These are phyloP conservation scores for Sebastes kiyomatsui DNA, from an alignment of 2,797 vertebrate genomes.

Conservation along the genomic window DNA sequence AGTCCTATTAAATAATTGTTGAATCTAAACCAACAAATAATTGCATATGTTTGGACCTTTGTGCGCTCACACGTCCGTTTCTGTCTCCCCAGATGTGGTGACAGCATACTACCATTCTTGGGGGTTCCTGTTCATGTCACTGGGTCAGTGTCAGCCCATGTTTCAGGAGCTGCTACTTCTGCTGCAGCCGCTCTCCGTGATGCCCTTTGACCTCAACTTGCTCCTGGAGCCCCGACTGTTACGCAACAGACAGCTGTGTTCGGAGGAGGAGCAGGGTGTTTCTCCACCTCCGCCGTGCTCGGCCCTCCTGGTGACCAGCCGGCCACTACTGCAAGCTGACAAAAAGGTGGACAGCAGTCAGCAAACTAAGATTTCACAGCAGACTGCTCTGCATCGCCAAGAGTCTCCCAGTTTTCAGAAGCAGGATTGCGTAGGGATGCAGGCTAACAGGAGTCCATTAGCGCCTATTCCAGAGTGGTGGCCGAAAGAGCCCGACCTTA, in stretches of 20 bases:
- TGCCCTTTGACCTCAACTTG: slow-evolving; percentile 94
- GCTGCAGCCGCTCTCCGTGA: slow-evolving; percentile 91
- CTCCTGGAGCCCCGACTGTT: slow-evolving; percentile 89
- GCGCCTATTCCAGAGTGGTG: slow-evolving; percentile 62
- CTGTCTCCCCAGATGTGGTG: slow-evolving; percentile 84
- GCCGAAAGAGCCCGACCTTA: slow-evolving; percentile 72
- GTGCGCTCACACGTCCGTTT: not conserved
- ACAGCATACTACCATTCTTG: slow-evolving; percentile 89
- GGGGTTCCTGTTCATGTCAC: slow-evolving; percentile 90
- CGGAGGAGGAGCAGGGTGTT: slow-evolving; percentile 77
- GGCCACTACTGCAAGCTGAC: slow-evolving; percentile 65
- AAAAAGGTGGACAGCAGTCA: slow-evolving; percentile 60
- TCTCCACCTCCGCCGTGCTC: slow-evolving; percentile 86
- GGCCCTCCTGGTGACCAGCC: slow-evolving; percentile 85
- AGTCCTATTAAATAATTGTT: too few relatives aligned
- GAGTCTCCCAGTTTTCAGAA: slow-evolving; percentile 72
- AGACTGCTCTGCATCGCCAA: slow-evolving; percentile 82
- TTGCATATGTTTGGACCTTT: not conserved
- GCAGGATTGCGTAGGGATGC: slow-evolving; percentile 69
- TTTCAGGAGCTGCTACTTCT: slow-evolving; percentile 94
- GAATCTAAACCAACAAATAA: not conserved
- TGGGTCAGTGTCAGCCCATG: slow-evolving; percentile 84
- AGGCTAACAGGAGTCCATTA: slow-evolving; percentile 41
- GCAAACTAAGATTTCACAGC: slow-evolving; percentile 83
- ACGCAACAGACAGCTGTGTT: slow-evolving; percentile 81